Evolutionary conservation across 2,888 invertebrate genomes (phyloP).

Genomic region (Oegoconia quadripuncta): DNA sequence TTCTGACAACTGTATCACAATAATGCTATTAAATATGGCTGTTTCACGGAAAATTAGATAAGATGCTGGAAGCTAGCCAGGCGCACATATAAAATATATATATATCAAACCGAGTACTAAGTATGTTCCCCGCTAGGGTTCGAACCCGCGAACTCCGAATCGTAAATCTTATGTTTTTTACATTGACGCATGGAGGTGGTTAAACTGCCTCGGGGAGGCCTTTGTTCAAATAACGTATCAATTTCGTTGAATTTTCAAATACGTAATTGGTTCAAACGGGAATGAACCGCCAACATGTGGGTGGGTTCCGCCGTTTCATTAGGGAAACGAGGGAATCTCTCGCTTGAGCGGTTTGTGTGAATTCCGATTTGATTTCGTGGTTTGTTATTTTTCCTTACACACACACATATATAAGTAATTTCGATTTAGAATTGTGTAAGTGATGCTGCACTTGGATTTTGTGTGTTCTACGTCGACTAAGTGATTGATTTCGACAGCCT

Average conservation of each 20-base stretch:
- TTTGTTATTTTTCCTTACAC: conserved; percentile 32
- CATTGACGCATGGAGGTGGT: background rate
- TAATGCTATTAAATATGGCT: no score
- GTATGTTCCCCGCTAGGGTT: no score
- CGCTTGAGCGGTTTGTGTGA: conserved; percentile 33
- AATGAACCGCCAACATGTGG: conserved; percentile 26
- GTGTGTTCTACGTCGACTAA: no score
- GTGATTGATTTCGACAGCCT: no score
- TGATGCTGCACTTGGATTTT: background rate
- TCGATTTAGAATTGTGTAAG: conserved; percentile 1
- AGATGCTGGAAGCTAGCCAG: no score
- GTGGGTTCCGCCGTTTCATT: conserved; percentile 51
- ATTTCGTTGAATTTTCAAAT: conserved; percentile 3
- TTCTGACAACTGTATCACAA: no score
- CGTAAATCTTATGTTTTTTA: background rate
- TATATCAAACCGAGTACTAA: no score
- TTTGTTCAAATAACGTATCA: conserved; percentile 3
- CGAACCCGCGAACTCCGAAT: background rate
- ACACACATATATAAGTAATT: conserved; percentile 1
- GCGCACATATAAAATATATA: no score
- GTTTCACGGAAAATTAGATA: no score
- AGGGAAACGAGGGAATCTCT: conserved; percentile 52
- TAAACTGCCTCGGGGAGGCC: background rate
- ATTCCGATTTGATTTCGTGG: conserved; percentile 42
- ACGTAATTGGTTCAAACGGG: conserved; percentile 5